Conservation (phyloP, 2,797 vertebrate genomes). For the Gobio occitaniae region DNA sequence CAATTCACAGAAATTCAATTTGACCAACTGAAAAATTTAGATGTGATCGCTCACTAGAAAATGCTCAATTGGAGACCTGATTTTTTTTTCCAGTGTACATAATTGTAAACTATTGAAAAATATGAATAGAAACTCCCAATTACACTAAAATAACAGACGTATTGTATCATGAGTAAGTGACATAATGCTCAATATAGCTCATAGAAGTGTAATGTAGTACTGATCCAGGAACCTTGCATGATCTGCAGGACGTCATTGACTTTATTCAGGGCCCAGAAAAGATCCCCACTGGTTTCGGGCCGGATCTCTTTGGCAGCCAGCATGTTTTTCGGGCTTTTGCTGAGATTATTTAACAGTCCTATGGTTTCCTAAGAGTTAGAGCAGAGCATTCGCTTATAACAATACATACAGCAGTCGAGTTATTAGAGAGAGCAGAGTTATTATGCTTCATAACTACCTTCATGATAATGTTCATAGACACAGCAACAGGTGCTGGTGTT, state of each 20-base stretch:
- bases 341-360: constrained; percentile 63
- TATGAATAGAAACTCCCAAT: background rate
- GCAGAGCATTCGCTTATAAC: background rate
- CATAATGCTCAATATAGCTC: background rate
- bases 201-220: background rate
- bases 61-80: too few relatives aligned
- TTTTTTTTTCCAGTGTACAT: background rate
- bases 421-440: background rate
- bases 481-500: constrained; percentile 35
- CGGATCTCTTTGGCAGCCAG: constrained; percentile 61
- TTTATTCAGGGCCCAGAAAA: constrained; percentile 71
- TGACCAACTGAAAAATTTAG: too few relatives aligned
- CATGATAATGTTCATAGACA: constrained; percentile 71
- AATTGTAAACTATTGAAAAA: background rate
- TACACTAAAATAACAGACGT: background rate
- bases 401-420: background rate
- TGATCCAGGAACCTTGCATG: constrained; percentile 75
- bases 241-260: constrained; percentile 74
- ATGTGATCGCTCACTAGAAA: too few relatives aligned
- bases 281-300: constrained; percentile 71
- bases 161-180: background rate
- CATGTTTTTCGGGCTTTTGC: constrained; percentile 69
- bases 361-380: constrained; percentile 69
- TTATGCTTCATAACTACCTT: constrained; percentile 66
- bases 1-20: too few relatives aligned